phyloP scores from a whole-genome alignment of 1,140 invertebrate genomes.

The Eumaeus atala region DNA sequence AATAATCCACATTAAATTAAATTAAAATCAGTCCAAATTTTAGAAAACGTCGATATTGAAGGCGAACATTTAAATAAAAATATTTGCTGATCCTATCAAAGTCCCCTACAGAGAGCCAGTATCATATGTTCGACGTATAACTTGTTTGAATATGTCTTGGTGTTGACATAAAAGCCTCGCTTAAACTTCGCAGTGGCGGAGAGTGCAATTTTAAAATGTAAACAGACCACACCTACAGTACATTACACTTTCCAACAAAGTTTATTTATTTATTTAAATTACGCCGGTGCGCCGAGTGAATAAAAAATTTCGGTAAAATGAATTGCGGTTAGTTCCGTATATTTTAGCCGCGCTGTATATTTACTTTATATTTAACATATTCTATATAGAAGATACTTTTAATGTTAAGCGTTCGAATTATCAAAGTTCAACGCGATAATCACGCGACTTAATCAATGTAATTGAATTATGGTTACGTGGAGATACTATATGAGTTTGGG shows the following conservation, averaged over 20 bases:
- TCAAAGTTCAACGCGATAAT: too few species aligned
- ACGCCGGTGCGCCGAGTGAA: conserved; percentile 11
- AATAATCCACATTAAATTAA: too few species aligned
- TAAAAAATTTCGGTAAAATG: conserved; percentile 10
- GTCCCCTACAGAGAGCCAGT: conserved; percentile 14
- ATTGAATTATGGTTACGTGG: too few species aligned
- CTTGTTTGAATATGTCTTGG: conserved; percentile 18
- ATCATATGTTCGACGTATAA: conserved; percentile 17
- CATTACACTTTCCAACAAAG: conserved; percentile 16
- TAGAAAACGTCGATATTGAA: too few species aligned
- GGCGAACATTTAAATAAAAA: neutral
- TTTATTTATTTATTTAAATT: conserved; percentile 19
- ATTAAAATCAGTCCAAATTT: too few species aligned
- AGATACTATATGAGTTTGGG: too few species aligned
- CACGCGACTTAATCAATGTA: too few species aligned
- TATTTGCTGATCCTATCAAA: conserved; percentile 14
- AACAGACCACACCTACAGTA: conserved; percentile 16
- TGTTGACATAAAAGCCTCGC: conserved; percentile 18
- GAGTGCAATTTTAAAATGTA: conserved; percentile 20
- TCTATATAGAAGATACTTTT: too few species aligned
- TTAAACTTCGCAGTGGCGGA: conserved; percentile 13
- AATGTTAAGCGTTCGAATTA: too few species aligned
- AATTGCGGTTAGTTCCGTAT: conserved; percentile 7
- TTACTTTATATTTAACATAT: too few species aligned
- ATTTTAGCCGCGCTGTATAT: conserved; percentile 1